Evolutionary conservation across 2,888 invertebrate genomes (phyloP), one percentile per base, ranked within the genome.

Genomic region (Agrilus cyanescens): DNA sequence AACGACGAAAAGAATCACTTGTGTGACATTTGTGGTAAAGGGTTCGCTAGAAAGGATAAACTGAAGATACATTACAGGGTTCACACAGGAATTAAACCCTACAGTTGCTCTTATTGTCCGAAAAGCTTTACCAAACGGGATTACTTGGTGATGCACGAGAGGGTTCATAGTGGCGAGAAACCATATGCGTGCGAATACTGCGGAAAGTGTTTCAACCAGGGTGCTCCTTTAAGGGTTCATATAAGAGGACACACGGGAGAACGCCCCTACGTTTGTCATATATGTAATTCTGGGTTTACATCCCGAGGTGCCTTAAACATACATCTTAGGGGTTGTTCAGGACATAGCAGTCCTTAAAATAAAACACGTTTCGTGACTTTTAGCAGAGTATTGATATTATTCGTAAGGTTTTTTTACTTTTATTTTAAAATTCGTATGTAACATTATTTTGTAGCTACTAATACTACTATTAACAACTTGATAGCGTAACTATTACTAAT

Each of bases 121-220:
- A 64, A 64, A 43, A 56, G 58, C 40, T 64, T 64, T 38, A 62
- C 58, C 12, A 62, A 61, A 40, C 50, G 52, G 16, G 60, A 61
- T 43, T 60, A 76, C 62, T 60, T 78, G 52, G 72, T 73, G 14
- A 63, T 75, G 52, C 77, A 78, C 64, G 75, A 75, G 62, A 67
- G 76, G 35, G 74, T 75, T 39, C 77, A 78, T 61, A 73, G 72
- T 47, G 76, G 76, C 0, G 76, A 76, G 61, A 75, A 74, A 60
- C 78, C 78, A 31, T 74, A 76, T 62, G 69, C 71, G 45, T 78
- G 78, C 59, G 65, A 71, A 47, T 69, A 71, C 58, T 78, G 78
- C 61, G 73, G 73, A n/a, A 77, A 76, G 60, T 72, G 73, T 31
- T 77, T 77, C 65, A 72, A 70, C 41, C 76, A 76, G 62, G 68